Base-by-base conservation (phyloP, 2,113 vertebrate genomes). In the Electrona antarctica region DNA sequence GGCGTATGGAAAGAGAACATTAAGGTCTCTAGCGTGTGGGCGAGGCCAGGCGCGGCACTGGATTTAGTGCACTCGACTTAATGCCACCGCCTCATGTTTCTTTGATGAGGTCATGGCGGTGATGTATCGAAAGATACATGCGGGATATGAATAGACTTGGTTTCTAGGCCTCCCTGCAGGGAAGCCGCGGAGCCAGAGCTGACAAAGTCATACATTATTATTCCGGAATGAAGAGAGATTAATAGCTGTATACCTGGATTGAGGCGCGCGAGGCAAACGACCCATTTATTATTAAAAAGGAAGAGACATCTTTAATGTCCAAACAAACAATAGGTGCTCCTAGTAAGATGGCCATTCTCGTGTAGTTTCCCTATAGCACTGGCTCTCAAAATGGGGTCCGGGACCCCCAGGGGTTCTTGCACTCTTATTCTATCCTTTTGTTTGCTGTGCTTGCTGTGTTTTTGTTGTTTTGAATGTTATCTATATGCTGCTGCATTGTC, bases 71-170 rank as follows among this genome's bases (percentile, higher is more conserved):
- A n/a, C 67, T 14, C 5, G 74, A 84, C 71, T 84, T 88, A 90
- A 89, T 84, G 81, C 84, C 79, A 83, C 67, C 82, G 74, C 79
- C 80, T 86, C 85, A 86, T 92, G 87, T 86, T 89, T 90, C 85
- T 89, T 91, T 90, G 85, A 91, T 91, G 90, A 87, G 82, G 83
- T 90, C 79, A 85, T 86, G 87, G 88, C 87, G 64, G 64, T 85
- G 84, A 87, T 87, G 86, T 69, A 85, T 88, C 6, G 77, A 21
- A 21, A 21, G 21, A 80, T 80, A 75, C 47, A 29, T 57, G 41
- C 61, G 48, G 72, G 84, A 89, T 87, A 87, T 85, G 85, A 89
- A 91, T 85, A 91, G 86, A 81, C 79, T 76, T 81, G 79, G 64
- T 87, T 82, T 80, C 78, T 70, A 67, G 69, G 69, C 74, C 21